phyloP scores from a whole-genome alignment of 2,113 vertebrate species.

The Neolamprologus fasciatus region DNA sequence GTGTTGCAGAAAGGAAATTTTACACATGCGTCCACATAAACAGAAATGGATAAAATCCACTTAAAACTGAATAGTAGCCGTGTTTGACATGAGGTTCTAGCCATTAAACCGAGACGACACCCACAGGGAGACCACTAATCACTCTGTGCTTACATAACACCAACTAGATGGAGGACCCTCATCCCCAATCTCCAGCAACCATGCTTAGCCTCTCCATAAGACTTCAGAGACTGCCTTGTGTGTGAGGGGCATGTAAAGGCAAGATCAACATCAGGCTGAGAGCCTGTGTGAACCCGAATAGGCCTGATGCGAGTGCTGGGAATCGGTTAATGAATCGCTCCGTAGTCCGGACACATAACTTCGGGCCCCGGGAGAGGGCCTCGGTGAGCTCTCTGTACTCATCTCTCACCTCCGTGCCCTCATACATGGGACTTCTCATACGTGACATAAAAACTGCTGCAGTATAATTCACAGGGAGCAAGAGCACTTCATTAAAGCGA shows the following conservation, averaged over 20 bases:
- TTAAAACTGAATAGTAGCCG: neutral
- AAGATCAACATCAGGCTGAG: neutral
- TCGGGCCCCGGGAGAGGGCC: slow-evolving; percentile 6
- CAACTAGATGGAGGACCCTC: slow-evolving; percentile 6
- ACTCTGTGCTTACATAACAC: neutral
- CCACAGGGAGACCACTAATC: slow-evolving; percentile 17
- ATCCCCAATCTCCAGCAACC: neutral
- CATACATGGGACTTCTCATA: slow-evolving; percentile 23
- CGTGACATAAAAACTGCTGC: slow-evolving; percentile 2
- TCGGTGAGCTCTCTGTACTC: slow-evolving; percentile 11
- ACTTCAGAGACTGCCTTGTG: slow-evolving; percentile 4
- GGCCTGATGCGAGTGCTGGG: slow-evolving; percentile 23
- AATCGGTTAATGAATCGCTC: slow-evolving; percentile 50
- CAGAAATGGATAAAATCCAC: neutral
- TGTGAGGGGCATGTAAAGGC: slow-evolving; percentile 10
- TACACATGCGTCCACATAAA: neutral
- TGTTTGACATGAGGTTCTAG: neutral
- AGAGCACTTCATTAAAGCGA: slow-evolving; percentile 49
- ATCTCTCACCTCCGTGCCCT: slow-evolving; percentile 30
- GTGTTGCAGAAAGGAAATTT: neutral
- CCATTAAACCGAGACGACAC: slow-evolving; percentile 5
- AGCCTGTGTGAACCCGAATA: neutral
- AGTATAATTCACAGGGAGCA: slow-evolving; percentile 12
- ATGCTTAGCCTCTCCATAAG: neutral
- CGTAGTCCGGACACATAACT: slow-evolving; percentile 49